A percentile compares a stretch with the other conserved stretches of the same genome.
Conservation (phyloP, 2,113 vertebrate species). For the Phalacrocorax carbo region DNA sequence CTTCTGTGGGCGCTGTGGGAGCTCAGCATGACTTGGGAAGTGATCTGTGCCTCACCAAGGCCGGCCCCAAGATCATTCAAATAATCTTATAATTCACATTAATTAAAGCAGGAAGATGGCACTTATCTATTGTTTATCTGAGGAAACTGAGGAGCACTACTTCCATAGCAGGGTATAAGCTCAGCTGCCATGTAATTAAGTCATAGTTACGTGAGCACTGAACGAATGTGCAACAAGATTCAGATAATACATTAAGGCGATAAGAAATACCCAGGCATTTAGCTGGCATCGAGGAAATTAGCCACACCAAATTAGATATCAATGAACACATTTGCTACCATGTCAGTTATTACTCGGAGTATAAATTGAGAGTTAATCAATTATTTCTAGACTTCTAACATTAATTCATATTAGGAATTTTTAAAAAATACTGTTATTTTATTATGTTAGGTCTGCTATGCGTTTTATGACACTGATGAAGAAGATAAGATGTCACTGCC, state of each 20-base stretch:
- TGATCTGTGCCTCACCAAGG: not conserved
- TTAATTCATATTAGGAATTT: not conserved
- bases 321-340: not conserved
- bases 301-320: conserved; percentile 43
- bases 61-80: not conserved
- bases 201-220: not conserved
- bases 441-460: not conserved
- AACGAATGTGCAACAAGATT: conserved; percentile 36
- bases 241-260: not conserved
- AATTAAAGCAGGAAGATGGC: not conserved
- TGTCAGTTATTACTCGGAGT: not conserved
- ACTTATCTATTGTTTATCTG: conserved; percentile 37
- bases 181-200: conserved; percentile 37
- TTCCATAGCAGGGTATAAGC: not conserved
- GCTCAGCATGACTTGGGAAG: not conserved
- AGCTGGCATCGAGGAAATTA: conserved; percentile 35
- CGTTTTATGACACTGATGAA: not conserved
- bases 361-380: conserved; percentile 16
- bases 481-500: not conserved
- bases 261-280: not conserved
- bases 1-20: accelerated
- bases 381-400: conserved; percentile 2
- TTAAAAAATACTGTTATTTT: not conserved
- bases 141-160: not conserved
- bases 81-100: not conserved